Percentiles rank a stretch among this genome's conserved stretches.
phyloP scores from a whole-genome alignment of 1,140 invertebrate species.

The Radopholus similis region DNA sequence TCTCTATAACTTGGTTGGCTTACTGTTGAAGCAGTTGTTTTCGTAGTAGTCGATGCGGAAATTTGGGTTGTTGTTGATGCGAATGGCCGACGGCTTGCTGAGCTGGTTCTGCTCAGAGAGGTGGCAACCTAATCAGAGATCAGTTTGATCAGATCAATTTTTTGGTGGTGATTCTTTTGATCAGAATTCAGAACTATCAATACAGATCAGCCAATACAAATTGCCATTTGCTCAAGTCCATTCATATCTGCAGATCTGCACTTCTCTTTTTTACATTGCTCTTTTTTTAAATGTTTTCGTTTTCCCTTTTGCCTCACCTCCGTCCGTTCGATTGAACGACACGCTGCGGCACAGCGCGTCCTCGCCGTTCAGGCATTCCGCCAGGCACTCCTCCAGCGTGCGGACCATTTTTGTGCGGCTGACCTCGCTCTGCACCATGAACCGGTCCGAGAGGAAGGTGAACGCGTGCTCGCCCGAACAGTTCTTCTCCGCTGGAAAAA shows the following conservation, averaged over 20 bases:
- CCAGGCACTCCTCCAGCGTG: constrained; percentile 56
- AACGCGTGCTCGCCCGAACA: constrained; percentile 58
- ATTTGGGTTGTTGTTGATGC: constrained; percentile 59
- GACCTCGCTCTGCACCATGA: constrained; percentile 49
- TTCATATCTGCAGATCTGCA: neutral
- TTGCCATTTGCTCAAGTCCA: too few relatives aligned
- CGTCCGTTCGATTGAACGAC: constrained; percentile 58
- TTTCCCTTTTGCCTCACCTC: constrained; percentile 26
- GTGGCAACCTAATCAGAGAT: constrained; percentile 52
- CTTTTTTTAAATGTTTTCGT: too few relatives aligned
- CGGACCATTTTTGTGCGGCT: constrained; percentile 17
- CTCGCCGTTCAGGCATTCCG: constrained; percentile 51
- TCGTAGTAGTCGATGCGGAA: constrained; percentile 59
- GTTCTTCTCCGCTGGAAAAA: constrained; percentile 43
- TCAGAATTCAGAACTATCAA: too few relatives aligned
- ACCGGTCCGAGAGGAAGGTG: constrained; percentile 59
- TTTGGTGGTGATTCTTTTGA: too few relatives aligned
- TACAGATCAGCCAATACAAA: too few relatives aligned
- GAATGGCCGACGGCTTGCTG: constrained; percentile 51
- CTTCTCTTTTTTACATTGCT: too few relatives aligned
- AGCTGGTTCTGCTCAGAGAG: constrained; percentile 56
- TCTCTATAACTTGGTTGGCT: too few relatives aligned
- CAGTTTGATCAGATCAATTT: too few relatives aligned
- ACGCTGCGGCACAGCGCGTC: constrained; percentile 51
- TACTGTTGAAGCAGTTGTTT: constrained; percentile 59